These are phyloP conservation scores for Parnassius orleans DNA, from an alignment of 2,888 invertebrate species.

Conservation along the genomic window DNA sequence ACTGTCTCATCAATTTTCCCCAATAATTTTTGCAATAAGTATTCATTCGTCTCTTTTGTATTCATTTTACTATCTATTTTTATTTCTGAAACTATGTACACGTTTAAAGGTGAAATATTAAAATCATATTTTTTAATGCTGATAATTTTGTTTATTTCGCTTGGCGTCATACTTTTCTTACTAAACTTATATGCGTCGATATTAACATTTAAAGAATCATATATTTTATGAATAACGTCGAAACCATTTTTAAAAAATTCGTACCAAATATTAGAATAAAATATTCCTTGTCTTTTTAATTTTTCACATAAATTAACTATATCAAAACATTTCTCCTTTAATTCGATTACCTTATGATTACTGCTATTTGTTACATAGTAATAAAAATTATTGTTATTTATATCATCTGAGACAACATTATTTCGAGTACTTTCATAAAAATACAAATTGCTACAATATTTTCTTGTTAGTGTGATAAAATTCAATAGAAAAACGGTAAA, in stretches of 20 bases:
- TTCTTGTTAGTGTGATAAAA: too few species aligned
- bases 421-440: too few species aligned
- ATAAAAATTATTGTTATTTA: too few species aligned
- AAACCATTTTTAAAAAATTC: not conserved
- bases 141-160: not conserved
- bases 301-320: not conserved
- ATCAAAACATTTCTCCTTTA: not conserved
- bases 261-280: not conserved
- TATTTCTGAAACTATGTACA: slow-evolving; percentile 1
- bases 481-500: too few species aligned
- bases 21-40: slow-evolving; percentile 7
- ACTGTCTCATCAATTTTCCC: slow-evolving; percentile 13
- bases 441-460: too few species aligned
- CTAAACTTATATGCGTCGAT: not conserved
- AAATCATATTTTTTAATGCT: not conserved
- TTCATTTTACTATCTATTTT: not conserved
- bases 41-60: slow-evolving; percentile 7
- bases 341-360: too few species aligned
- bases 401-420: too few species aligned
- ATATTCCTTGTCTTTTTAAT: not conserved
- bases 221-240: not conserved
- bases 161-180: not conserved
- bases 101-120: not conserved
- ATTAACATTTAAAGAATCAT: not conserved
- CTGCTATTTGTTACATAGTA: too few species aligned